Evolutionary conservation across 2,797 vertebrate genomes (phyloP).

Genomic region (Sternotherus odoratus): DNA sequence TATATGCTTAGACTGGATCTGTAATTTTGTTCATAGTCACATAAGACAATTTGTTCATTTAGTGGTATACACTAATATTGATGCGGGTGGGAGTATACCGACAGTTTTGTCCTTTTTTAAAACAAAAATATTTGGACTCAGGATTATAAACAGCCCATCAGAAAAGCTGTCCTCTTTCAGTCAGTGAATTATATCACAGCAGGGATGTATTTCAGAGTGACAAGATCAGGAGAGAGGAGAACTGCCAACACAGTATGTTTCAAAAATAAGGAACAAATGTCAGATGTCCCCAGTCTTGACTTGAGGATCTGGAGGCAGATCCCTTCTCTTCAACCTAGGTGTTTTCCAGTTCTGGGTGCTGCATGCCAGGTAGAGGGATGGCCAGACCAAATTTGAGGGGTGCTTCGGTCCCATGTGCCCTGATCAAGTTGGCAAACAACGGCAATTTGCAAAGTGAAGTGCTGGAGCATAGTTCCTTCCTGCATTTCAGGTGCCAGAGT

Average conservation of each 20-base stretch:
- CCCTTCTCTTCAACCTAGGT: background rate
- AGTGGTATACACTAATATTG: conserved; percentile 7
- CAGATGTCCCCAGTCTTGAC: background rate
- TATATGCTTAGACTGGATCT: conserved; percentile 19
- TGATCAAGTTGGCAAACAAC: background rate
- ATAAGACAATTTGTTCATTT: conserved; percentile 27
- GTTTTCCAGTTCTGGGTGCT: background rate
- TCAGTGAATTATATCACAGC: conserved; percentile 13
- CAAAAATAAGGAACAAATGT: background rate
- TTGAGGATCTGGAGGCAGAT: background rate
- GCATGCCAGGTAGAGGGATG: background rate
- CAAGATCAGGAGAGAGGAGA: background rate
- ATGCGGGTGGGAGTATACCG: conserved; percentile 10
- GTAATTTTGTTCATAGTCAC: conserved; percentile 36
- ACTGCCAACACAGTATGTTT: background rate
- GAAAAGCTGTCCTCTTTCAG: conserved; percentile 1
- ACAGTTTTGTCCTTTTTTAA: background rate
- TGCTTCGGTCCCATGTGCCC: too few relatives aligned
- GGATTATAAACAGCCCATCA: conserved; percentile 18
- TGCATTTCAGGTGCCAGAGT: background rate
- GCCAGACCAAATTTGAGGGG: background rate
- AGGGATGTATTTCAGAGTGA: conserved; percentile 28
- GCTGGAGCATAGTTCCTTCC: background rate
- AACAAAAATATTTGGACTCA: conserved; percentile 26
- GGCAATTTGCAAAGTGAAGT: background rate